Evolutionary conservation across 2,797 vertebrate species (phyloP).

Genomic region (Crax fasciolata): DNA sequence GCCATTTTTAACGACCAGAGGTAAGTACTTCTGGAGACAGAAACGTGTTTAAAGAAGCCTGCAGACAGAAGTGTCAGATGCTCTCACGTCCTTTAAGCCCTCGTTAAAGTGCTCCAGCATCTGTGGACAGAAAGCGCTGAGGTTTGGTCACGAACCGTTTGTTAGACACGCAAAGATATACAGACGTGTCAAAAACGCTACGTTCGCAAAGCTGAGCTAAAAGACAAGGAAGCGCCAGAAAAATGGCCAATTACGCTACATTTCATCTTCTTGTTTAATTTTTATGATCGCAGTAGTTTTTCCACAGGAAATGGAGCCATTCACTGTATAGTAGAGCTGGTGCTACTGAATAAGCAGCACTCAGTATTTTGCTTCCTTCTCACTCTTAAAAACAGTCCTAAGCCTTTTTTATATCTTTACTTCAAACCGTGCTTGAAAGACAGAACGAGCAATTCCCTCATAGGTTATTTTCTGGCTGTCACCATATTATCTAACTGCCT

Average conservation of each 20-base stretch:
- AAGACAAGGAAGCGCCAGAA: not conserved
- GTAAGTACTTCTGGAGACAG: not conserved
- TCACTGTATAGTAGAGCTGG: conserved; percentile 30
- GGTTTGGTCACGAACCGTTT: not conserved
- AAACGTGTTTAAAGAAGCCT: not conserved
- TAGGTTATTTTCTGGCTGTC: conserved; percentile 54
- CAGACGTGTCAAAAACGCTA: not conserved
- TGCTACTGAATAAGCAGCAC: conserved; percentile 35
- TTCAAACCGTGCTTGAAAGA: not conserved
- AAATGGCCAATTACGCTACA: not conserved
- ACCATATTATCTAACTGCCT: conserved; percentile 54
- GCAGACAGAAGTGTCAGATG: not conserved
- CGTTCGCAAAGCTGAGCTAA: not conserved
- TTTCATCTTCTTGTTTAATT: not conserved
- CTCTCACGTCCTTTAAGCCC: not conserved
- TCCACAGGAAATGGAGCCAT: conserved; percentile 30
- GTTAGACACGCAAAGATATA: not conserved
- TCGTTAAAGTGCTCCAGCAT: not conserved
- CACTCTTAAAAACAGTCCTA: conserved; percentile 18
- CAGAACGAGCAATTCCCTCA: conserved; percentile 29
- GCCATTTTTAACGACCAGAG: not conserved
- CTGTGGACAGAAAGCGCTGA: not conserved
- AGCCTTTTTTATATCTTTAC: not conserved
- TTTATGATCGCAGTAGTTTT: not conserved
- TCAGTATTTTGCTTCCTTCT: conserved; percentile 33